Conservation (phyloP, 1,140 invertebrate species). For the roundworm (Caenorhabditis elegans) region DNA sequence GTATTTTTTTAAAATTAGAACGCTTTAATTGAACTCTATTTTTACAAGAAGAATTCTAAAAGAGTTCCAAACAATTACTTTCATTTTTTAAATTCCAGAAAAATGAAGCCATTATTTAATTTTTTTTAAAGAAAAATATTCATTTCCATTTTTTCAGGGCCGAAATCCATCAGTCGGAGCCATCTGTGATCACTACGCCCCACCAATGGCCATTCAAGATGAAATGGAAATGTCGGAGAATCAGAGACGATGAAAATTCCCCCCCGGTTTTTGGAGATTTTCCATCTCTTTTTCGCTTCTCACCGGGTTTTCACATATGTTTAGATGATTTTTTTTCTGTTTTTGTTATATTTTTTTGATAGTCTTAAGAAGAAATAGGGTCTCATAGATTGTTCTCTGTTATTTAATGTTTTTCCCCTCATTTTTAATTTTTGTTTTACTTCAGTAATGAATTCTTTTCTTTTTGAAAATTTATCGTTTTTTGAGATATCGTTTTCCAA, state of each 20-base stretch:
- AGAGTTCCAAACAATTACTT: no score
- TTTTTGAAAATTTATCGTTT: background rate
- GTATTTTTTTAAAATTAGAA: no score
- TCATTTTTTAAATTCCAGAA: no score
- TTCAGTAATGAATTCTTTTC: background rate
- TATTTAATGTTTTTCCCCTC: background rate
- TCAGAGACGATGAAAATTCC: background rate
- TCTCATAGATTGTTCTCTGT: background rate
- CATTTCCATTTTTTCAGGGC: no score
- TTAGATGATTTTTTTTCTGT: background rate
- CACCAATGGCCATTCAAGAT: constrained; percentile 39
- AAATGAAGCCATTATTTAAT: no score
- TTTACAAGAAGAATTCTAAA: no score
- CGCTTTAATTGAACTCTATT: no score
- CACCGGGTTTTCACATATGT: background rate
- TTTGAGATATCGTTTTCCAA: background rate
- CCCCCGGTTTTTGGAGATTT: background rate
- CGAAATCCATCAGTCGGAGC: constrained; percentile 62
- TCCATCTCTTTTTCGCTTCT: background rate
- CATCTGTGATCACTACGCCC: constrained; percentile 66
- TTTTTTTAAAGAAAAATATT: no score
- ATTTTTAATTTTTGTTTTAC: background rate
- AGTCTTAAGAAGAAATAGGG: background rate
- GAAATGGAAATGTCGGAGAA: constrained; percentile 3
- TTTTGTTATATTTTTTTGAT: background rate